Base-by-base conservation (phyloP, 2,888 invertebrate genomes). In the Tipula helvola region DNA sequence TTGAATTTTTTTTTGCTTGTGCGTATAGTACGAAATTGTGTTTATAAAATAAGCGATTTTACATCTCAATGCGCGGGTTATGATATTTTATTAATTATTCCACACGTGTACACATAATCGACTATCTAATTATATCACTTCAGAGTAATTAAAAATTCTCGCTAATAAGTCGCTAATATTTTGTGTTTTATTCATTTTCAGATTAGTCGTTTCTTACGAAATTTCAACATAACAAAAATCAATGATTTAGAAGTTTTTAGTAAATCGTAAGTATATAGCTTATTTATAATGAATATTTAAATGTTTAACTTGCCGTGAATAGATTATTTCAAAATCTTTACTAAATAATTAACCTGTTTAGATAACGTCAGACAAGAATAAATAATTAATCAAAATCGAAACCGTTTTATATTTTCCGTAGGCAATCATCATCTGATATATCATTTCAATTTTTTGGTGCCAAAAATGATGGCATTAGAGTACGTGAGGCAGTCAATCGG, bases 191-290 rank as follows among this genome's bases (percentile, higher is more conserved):
- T 88, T 89, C 89, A 87, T 89, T 92, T 93, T 88, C 93, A 95
- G 95, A 93, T 95, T 88, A 93, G 93, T 84, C 93, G 93, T 88
- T 94, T 95, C 89, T 91, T 95, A 88, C 93, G 92, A 89, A 93
- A 93, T 88, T 94, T 94, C 87, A 95, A 95, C 90, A 93, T 95
- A 87, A 93, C 95, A 16, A 94, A 94, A 90, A 94, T 95, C 88
- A 92, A 95, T 89, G 94, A 94, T 88, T 89, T 91, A 87, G 91
- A 91, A 92, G 92, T 96, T 88, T 92, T 95, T 89, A 95, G 94
- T 89, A 93, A 95, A 89, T 94, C 94, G 95, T 95, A 92, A 93
- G 93, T n/a, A 42, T 83, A 71, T 28, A 28, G 1, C 28, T 28
- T 1, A n/a, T n/a, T 28, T 1, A 28, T 28, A 28, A 28, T 28